Conservation (phyloP, 1,140 invertebrate species). For the Orius insidiosus region DNA sequence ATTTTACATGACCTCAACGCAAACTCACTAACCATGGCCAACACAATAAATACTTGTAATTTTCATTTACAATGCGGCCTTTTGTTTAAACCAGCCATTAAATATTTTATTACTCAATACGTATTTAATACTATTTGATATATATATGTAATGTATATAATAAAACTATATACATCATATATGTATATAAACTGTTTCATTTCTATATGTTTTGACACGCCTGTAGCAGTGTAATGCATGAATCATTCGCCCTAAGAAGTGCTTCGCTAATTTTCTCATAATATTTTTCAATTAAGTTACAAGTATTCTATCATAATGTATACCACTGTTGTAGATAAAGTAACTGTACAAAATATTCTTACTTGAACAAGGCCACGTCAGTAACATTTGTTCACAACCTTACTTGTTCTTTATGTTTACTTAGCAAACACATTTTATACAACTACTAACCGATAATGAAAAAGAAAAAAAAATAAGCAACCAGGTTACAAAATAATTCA, state of each 20-base stretch:
- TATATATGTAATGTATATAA: neutral
- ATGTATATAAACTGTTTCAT: conserved; percentile 11
- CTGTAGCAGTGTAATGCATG: conserved; percentile 16
- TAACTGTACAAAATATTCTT: neutral
- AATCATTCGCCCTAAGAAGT: conserved; percentile 10
- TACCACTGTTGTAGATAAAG: neutral
- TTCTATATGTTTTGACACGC: conserved; percentile 17
- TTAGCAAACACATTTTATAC: conserved; percentile 13
- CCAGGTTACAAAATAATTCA: conserved; percentile 2
- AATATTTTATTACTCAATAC: conserved; percentile 15
- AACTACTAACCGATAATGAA: conserved; percentile 11
- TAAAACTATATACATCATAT: conserved; percentile 2
- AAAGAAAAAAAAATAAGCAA: neutral
- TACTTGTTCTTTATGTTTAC: conserved; percentile 1
- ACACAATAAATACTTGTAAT: neutral
- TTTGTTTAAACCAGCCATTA: conserved; percentile 17
- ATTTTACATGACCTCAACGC: no score
- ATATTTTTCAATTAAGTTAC: neutral
- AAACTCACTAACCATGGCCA: no score
- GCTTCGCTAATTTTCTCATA: no score
- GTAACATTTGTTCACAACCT: neutral
- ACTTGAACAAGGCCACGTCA: conserved; percentile 1
- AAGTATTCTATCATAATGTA: neutral
- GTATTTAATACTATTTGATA: conserved; percentile 16
- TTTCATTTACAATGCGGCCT: conserved; percentile 11